phyloP scores from a whole-genome alignment of 1,140 invertebrate species.

The Limonius californicus region DNA sequence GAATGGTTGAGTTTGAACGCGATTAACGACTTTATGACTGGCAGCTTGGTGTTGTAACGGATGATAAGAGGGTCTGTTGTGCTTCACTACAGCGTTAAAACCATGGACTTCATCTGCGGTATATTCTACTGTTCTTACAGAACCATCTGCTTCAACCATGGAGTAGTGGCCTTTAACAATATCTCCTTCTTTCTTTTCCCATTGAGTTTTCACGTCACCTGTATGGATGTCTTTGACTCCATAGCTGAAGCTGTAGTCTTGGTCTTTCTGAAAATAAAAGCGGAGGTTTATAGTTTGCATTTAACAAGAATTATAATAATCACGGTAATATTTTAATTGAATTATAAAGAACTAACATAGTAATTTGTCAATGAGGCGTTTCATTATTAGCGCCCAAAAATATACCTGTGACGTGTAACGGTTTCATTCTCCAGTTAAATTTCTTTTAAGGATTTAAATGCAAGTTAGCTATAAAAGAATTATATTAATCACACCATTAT shows the following conservation, averaged over 20 bases:
- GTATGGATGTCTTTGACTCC: conserved; percentile 68
- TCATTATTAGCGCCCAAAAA: no score
- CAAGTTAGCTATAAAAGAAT: no score
- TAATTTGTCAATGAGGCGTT: no score
- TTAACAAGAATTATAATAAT: no score
- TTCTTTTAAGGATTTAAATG: no score
- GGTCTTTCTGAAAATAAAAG: conserved; percentile 37
- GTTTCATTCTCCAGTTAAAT: no score
- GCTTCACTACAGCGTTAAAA: conserved; percentile 44
- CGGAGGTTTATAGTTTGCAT: no score
- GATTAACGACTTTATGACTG: conserved; percentile 19
- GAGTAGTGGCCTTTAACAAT: conserved; percentile 43
- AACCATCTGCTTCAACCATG: conserved; percentile 54
- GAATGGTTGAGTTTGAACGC: conserved; percentile 8
- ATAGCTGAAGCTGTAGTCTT: conserved; percentile 66
- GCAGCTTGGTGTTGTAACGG: conserved; percentile 19
- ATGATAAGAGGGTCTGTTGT: conserved; percentile 36
- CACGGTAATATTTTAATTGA: no score
- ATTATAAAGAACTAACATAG: no score
- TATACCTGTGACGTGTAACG: no score
- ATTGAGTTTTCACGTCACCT: conserved; percentile 59
- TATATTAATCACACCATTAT: no score
- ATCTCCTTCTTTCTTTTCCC: conserved; percentile 44
- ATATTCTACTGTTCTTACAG: conserved; percentile 55
- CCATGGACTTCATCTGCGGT: conserved; percentile 55